Percentiles rank a stretch among this genome's conserved stretches.
phyloP scores from a whole-genome alignment of 1,140 invertebrate genomes.

The Samia ricini region DNA sequence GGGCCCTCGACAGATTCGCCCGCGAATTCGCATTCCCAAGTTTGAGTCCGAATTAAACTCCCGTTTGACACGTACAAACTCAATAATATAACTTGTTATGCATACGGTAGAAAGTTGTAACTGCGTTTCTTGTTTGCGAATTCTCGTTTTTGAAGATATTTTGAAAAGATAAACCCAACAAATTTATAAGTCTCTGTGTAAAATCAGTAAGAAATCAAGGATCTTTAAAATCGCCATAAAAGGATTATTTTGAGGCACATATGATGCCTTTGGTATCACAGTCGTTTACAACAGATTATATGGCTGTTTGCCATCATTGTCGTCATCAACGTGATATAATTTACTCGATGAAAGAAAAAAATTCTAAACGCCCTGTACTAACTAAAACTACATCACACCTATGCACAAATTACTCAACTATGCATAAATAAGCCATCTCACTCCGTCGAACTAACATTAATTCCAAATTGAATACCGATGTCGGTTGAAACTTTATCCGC shows the following conservation, averaged over 20 bases:
- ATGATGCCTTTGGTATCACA: no score
- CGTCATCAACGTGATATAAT: no score
- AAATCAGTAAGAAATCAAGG: no score
- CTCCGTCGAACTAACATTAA: not conserved
- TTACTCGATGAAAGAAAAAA: no score
- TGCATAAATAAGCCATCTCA: not conserved
- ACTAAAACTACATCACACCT: not conserved
- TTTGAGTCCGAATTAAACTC: conserved; percentile 25
- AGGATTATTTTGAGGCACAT: no score
- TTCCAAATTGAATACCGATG: not conserved
- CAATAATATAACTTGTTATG: conserved; percentile 28
- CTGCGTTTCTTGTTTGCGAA: not conserved
- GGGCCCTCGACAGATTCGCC: conserved; percentile 29
- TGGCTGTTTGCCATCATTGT: no score
- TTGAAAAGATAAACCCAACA: no score
- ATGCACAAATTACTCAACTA: not conserved
- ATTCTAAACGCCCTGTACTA: no score
- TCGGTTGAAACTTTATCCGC: conserved; percentile 4
- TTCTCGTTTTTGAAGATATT: no score
- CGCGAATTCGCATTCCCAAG: conserved; percentile 23
- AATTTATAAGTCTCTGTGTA: no score
- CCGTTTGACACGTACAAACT: conserved; percentile 44
- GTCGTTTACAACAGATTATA: no score
- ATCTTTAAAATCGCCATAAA: no score
- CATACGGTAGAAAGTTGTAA: not conserved